Percentiles rank a stretch among this genome's conserved stretches.
phyloP scores from a whole-genome alignment of 2,888 invertebrate genomes.

The Griposia aprilina region DNA sequence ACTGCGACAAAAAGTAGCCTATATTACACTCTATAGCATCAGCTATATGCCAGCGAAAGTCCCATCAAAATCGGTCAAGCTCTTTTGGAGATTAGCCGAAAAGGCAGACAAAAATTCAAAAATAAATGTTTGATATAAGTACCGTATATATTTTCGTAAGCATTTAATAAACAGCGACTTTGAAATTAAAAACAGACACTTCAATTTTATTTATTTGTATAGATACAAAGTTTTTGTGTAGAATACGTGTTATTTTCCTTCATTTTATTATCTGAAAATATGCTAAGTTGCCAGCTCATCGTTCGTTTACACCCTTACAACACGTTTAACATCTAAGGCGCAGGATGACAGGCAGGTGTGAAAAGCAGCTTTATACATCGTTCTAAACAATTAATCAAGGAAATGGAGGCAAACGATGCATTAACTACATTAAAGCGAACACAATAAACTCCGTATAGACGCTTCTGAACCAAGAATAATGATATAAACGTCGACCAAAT shows the following conservation, averaged over 20 bases:
- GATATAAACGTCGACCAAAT: conserved; percentile 16
- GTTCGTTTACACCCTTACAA: conserved; percentile 33
- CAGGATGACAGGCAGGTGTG: conserved; percentile 54
- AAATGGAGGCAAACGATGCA: conserved; percentile 41
- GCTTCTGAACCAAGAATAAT: conserved; percentile 29
- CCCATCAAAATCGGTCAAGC: too few species aligned
- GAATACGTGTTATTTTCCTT: conserved; percentile 12
- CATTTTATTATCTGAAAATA: conserved; percentile 26
- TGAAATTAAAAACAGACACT: too few species aligned
- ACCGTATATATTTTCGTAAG: too few species aligned
- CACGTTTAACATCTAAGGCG: conserved; percentile 33
- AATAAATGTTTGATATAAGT: too few species aligned
- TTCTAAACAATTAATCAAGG: conserved; percentile 58
- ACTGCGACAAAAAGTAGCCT: too few species aligned
- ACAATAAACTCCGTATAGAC: conserved; percentile 37
- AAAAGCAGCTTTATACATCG: conserved; percentile 31
- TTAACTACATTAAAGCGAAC: conserved; percentile 43
- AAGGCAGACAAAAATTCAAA: too few species aligned
- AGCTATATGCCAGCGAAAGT: too few species aligned
- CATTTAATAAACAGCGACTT: too few species aligned
- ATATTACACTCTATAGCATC: too few species aligned
- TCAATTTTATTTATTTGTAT: too few species aligned
- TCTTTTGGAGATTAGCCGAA: too few species aligned
- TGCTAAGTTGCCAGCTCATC: conserved; percentile 43
- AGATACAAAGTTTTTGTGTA: background rate